Conservation (phyloP, 35 echinoderm and acorn worm species). For the Anneissia japonica region DNA sequence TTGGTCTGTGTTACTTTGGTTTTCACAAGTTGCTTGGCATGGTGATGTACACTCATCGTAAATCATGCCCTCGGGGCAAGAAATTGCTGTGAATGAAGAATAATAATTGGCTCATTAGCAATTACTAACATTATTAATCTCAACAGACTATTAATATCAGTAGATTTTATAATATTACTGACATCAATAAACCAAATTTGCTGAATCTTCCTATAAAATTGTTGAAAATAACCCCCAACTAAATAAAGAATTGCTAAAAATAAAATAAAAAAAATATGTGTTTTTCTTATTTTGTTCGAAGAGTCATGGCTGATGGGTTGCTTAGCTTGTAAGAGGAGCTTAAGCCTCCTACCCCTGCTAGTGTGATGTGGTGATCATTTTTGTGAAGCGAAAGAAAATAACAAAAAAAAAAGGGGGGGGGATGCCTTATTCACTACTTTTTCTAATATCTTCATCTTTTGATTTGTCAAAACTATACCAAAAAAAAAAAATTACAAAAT, state of each 20-base stretch:
- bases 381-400: too few species aligned
- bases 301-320: too few species aligned
- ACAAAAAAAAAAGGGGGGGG: too few species aligned
- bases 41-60: slow-evolving; percentile 82
- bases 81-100: slow-evolving; percentile 55
- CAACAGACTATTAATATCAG: neutral
- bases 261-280: neutral
- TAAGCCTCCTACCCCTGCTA: too few species aligned
- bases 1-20: slow-evolving; percentile 23
- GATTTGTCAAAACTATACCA: too few species aligned
- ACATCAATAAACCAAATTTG: neutral
- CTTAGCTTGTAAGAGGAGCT: too few species aligned
- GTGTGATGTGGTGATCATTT: too few species aligned
- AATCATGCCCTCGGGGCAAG: slow-evolving; percentile 66
- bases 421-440: too few species aligned
- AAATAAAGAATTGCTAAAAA: neutral
- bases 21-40: slow-evolving; percentile 76
- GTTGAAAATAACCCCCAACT: neutral
- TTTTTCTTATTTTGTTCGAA: too few species aligned
- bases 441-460: too few species aligned
- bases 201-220: neutral
- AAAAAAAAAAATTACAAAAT: too few species aligned
- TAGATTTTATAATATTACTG: neutral
- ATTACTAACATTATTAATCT: neutral
- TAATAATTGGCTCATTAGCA: neutral